Evolutionary conservation across 1,140 invertebrate genomes (phyloP).

Genomic region (Drosophila auraria): DNA sequence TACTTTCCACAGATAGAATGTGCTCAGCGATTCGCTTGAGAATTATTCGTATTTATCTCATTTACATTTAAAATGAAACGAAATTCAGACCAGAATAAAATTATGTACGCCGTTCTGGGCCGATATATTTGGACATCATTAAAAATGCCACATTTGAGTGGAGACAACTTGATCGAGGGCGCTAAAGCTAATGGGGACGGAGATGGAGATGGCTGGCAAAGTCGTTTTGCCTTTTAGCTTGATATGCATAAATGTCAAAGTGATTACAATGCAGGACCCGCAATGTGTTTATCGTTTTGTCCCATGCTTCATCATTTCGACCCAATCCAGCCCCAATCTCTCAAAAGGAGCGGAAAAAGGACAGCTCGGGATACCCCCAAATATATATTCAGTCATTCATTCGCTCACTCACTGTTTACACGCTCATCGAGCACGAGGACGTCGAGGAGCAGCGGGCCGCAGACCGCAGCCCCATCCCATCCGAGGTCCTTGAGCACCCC

Average conservation of each 20-base stretch:
- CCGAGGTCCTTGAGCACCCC: neutral
- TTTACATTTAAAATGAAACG: slow-evolving; percentile 81
- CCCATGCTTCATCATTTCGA: slow-evolving; percentile 52
- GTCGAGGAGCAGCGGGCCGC: slow-evolving; percentile 23
- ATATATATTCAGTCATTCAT: slow-evolving; percentile 65
- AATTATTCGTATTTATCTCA: slow-evolving; percentile 72
- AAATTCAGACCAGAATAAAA: slow-evolving; percentile 80
- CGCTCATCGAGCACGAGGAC: slow-evolving; percentile 76
- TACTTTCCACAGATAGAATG: slow-evolving; percentile 11
- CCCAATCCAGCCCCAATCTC: neutral
- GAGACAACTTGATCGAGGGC: slow-evolving; percentile 23
- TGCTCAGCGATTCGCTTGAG: slow-evolving; percentile 26
- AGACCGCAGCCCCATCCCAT: slow-evolving; percentile 12
- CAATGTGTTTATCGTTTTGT: slow-evolving; percentile 83
- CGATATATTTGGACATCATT: slow-evolving; percentile 81
- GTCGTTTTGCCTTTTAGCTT: slow-evolving; percentile 63
- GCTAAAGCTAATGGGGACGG: neutral
- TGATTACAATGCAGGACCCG: slow-evolving; percentile 78
- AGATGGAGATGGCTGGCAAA: slow-evolving; percentile 39
- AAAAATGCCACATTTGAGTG: slow-evolving; percentile 80
- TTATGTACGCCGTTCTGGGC: slow-evolving; percentile 45
- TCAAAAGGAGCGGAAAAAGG: slow-evolving; percentile 25
- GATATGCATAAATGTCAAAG: slow-evolving; percentile 84
- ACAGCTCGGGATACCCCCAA: slow-evolving; percentile 55
- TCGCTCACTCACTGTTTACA: slow-evolving; percentile 79